phyloP scores from a whole-genome alignment of 2,888 invertebrate genomes.

The Eupelmus urozonus region DNA sequence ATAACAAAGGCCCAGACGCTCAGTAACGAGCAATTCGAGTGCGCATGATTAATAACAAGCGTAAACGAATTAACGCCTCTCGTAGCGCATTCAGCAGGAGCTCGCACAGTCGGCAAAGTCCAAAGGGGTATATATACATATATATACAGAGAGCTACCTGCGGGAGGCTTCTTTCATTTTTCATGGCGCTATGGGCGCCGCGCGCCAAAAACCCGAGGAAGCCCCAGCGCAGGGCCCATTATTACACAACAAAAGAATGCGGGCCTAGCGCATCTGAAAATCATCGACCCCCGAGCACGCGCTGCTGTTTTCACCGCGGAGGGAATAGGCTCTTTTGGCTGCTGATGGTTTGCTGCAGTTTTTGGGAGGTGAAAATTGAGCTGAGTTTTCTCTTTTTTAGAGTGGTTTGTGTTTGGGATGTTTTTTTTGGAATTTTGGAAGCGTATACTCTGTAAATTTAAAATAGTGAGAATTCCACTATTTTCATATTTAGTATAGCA shows the following conservation, averaged over 20 bases:
- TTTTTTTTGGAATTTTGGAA: conserved; percentile 21
- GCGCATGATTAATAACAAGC: conserved; percentile 55
- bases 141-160: conserved; percentile 20
- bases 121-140: conserved; percentile 34
- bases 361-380: neutral
- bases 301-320: neutral
- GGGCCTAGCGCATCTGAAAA: conserved; percentile 53
- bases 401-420: neutral
- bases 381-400: neutral
- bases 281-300: conserved; percentile 35
- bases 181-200: conserved; percentile 70
- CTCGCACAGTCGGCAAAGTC: conserved; percentile 44
- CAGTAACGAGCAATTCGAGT: conserved; percentile 38
- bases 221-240: conserved; percentile 50
- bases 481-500: too few species aligned
- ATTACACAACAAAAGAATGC: conserved; percentile 60
- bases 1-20: too few species aligned
- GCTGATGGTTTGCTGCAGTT: conserved; percentile 36
- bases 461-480: too few species aligned
- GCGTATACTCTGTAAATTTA: too few species aligned
- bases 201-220: conserved; percentile 46
- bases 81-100: neutral
- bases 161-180: conserved; percentile 70
- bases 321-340: conserved; percentile 10
- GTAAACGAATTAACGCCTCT: conserved; percentile 57